phyloP scores from a whole-genome alignment of 2,888 invertebrate species.

The Hetaerina titia region DNA sequence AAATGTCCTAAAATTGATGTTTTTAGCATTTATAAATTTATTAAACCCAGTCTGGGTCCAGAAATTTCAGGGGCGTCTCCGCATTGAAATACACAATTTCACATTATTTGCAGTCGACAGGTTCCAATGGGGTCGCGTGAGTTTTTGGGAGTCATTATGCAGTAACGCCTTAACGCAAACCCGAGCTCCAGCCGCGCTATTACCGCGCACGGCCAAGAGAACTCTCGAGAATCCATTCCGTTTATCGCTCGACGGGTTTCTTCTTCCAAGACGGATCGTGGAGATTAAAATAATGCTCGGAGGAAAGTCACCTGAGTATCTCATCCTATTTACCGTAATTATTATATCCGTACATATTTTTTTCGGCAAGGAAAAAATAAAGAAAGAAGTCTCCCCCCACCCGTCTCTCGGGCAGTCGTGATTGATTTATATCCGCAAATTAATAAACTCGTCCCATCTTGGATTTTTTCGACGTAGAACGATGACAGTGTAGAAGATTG shows the following conservation, averaged over 20 bases:
- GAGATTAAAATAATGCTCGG: neutral
- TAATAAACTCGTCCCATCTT: conserved; percentile 19
- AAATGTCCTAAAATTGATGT: neutral
- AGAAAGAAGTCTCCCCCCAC: neutral
- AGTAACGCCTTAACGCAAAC: neutral
- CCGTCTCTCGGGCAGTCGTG: neutral
- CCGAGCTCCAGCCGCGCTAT: neutral
- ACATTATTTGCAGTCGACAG: neutral
- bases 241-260: neutral
- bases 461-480: neutral
- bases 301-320: neutral
- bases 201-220: neutral
- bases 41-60: neutral
- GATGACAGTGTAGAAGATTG: conserved; percentile 39
- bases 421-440: conserved; percentile 34
- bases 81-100: neutral
- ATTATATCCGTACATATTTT: neutral
- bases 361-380: conserved; percentile 8
- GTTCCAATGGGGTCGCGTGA: neutral
- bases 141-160: neutral
- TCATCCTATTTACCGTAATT: neutral
- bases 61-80: neutral
- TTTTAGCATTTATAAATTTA: neutral
- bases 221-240: neutral
- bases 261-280: neutral